Conservation (phyloP, 2,797 vertebrate genomes). For the Dermochelys coriacea region DNA sequence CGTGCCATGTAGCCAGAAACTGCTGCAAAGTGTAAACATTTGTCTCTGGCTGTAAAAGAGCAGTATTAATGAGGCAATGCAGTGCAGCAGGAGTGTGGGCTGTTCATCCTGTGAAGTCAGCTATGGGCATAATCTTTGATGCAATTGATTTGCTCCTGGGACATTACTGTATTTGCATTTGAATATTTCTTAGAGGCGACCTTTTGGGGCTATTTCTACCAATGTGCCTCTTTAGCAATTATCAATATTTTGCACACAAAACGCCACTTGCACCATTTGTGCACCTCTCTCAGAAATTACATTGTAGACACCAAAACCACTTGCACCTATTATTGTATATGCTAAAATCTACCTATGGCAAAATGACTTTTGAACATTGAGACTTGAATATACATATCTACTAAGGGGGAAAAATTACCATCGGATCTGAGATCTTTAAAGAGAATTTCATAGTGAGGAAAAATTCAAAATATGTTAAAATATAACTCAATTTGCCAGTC, state of each 20-base stretch:
- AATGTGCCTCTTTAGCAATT: neutral
- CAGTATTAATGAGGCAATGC: slow-evolving; percentile 58
- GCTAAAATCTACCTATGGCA: neutral
- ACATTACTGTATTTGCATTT: slow-evolving; percentile 51
- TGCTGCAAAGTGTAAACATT: slow-evolving; percentile 36
- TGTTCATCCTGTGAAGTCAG: slow-evolving; percentile 44
- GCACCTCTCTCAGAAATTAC: neutral
- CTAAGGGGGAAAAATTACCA: neutral
- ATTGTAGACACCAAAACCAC: neutral
- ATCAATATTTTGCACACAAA: slow-evolving; percentile 26
- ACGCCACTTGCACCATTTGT: neutral
- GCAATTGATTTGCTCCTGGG: slow-evolving; percentile 48
- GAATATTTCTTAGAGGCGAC: slow-evolving; percentile 35
- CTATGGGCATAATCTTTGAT: slow-evolving; percentile 22
- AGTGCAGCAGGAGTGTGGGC: slow-evolving; percentile 55
- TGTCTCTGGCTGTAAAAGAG: slow-evolving; percentile 64
- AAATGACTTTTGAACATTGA: neutral
- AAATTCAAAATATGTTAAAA: neutral
- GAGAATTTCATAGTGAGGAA: neutral
- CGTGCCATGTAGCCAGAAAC: slow-evolving; percentile 58
- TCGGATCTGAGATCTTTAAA: neutral
- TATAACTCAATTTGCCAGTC: no score
- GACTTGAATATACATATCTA: neutral
- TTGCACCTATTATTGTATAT: neutral
- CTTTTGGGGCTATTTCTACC: slow-evolving; percentile 17